Conservation (phyloP, 2,888 invertebrate species). For the Atethmia centrago region DNA sequence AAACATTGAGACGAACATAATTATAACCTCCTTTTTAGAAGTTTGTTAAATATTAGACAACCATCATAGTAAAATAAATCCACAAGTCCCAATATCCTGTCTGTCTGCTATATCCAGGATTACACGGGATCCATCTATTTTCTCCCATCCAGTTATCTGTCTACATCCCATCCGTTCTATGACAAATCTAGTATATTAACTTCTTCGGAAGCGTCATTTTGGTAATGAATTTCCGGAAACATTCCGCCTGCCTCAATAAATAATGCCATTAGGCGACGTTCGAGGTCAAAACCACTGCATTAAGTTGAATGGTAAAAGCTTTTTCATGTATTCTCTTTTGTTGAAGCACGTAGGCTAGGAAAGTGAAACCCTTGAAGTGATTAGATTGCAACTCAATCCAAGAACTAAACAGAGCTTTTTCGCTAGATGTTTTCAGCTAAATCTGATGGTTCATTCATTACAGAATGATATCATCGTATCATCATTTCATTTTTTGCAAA, state of each 20-base stretch:
- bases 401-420: background rate
- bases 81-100: background rate
- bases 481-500: background rate
- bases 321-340: constrained; percentile 33
- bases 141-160: constrained; percentile 8
- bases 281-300: constrained; percentile 47
- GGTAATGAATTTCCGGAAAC: constrained; percentile 38
- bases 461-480: background rate
- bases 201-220: constrained; percentile 30
- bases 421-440: background rate
- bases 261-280: constrained; percentile 12
- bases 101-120: background rate
- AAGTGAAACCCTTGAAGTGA: constrained; percentile 9
- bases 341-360: constrained; percentile 1
- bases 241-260: constrained; percentile 28
- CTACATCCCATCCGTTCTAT: constrained; percentile 11
- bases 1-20: too few species aligned
- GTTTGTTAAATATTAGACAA: too few species aligned
- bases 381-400: constrained; percentile 10
- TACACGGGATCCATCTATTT: constrained; percentile 1
- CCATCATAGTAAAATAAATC: constrained; percentile 5
- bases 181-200: constrained; percentile 27
- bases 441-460: background rate
- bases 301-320: constrained; percentile 34
- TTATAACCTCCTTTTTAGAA: too few species aligned